A percentile compares a stretch with the other conserved stretches of the same genome.
Evolutionary conservation across 2,113 vertebrate genomes (phyloP).

Genomic region (Pyxicephalus adspersus): DNA sequence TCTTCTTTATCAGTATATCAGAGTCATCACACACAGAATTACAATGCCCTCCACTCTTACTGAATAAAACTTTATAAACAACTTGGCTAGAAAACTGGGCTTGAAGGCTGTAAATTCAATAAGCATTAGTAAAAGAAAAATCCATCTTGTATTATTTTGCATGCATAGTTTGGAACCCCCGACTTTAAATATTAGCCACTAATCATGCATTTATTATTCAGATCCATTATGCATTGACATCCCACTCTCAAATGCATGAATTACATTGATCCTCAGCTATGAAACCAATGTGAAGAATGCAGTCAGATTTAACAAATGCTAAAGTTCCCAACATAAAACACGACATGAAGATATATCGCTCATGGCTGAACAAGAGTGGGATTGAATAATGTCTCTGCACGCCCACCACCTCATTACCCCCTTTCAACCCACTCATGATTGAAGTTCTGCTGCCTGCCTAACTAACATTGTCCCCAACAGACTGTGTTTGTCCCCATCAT

Average conservation of each 20-base stretch:
- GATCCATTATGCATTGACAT: slow-evolving; percentile 9
- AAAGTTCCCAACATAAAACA: slow-evolving; percentile 24
- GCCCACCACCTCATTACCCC: slow-evolving; percentile 23
- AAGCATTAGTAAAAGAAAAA: too few species aligned
- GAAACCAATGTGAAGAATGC: slow-evolving; percentile 38
- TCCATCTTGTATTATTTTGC: too few species aligned
- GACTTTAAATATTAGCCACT: neutral
- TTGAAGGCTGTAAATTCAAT: too few species aligned
- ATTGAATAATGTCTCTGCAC: neutral
- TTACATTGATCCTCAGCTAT: slow-evolving; percentile 30
- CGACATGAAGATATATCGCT: slow-evolving; percentile 2
- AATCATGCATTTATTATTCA: neutral
- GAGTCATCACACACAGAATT: too few species aligned
- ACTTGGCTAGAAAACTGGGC: too few species aligned
- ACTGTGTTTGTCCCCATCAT: slow-evolving; percentile 14
- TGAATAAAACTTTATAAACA: too few species aligned
- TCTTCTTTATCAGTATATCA: too few species aligned
- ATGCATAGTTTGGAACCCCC: too few species aligned
- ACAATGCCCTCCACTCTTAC: too few species aligned
- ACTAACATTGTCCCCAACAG: slow-evolving; percentile 37
- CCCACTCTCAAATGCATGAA: slow-evolving; percentile 14
- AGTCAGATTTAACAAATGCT: neutral
- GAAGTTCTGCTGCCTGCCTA: slow-evolving; percentile 15
- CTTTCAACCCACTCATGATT: slow-evolving; percentile 37
- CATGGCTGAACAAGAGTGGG: slow-evolving; percentile 20